Conservation (phyloP, 2,113 vertebrate species). For the Genyomyrus donnyi region DNA sequence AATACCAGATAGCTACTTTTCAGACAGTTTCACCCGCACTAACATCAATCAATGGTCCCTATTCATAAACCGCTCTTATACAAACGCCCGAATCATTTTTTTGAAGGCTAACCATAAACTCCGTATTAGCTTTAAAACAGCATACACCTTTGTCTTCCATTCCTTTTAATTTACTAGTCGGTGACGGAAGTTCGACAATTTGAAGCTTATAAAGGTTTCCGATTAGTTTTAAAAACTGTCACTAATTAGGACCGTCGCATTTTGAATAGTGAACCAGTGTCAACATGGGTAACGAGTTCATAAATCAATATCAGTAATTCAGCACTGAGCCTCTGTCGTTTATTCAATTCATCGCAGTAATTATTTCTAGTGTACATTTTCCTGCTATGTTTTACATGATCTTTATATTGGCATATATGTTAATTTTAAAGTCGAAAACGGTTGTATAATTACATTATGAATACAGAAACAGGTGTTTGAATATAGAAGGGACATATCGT, state of each 20-base stretch:
- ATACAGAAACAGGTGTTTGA: constrained; percentile 16
- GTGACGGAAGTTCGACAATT: background rate
- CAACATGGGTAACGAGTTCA: constrained; percentile 35
- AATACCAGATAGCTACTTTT: constrained; percentile 1
- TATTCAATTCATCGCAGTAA: background rate
- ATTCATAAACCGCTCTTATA: constrained; percentile 2
- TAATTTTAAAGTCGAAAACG: background rate
- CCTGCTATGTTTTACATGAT: background rate
- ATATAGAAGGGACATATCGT: background rate
- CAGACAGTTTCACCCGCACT: background rate
- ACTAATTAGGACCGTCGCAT: constrained; percentile 15
- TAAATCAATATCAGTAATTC: constrained; percentile 52
- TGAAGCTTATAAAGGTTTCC: constrained; percentile 28
- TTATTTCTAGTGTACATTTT: background rate
- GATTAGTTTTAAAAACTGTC: constrained; percentile 25
- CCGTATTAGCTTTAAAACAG: constrained; percentile 3
- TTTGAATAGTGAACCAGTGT: constrained; percentile 41
- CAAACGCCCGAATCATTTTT: background rate
- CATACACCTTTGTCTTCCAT: background rate
- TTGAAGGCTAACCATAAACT: background rate
- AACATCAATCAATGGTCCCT: background rate
- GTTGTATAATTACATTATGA: background rate
- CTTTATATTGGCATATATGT: background rate
- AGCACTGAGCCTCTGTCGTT: constrained; percentile 20
- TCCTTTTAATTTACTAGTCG: background rate